These are phyloP conservation scores for Rhinella marina DNA, from an alignment of 2,797 vertebrate genomes.

Conservation along the genomic window DNA sequence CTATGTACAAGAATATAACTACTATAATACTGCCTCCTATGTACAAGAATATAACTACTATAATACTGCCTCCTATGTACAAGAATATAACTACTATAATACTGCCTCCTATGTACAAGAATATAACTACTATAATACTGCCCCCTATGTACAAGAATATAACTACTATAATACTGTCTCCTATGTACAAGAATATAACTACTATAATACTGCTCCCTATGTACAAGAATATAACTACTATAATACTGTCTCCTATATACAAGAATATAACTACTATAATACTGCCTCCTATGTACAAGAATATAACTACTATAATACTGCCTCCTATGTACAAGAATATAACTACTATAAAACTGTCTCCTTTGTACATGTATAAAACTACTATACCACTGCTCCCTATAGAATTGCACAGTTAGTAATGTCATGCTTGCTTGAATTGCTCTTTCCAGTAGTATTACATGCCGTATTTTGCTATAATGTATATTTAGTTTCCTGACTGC, in stretches of 20 bases:
- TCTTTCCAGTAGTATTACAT: background rate
- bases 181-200: background rate
- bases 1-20: background rate
- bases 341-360: background rate
- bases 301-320: background rate
- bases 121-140: background rate
- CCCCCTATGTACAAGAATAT: background rate
- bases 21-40: background rate
- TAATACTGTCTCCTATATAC: background rate
- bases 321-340: background rate
- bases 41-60: background rate
- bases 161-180: background rate
- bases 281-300: background rate
- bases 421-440: background rate
- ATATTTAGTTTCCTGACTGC: background rate
- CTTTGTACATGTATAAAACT: background rate
- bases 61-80: background rate
- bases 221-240: conserved; percentile 3
- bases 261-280: conserved; percentile 9
- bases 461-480: background rate
- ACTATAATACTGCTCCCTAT: background rate
- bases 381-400: background rate
- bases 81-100: conserved; percentile 1
- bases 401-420: background rate
- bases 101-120: background rate